These are phyloP conservation scores for Lophura swinhoii DNA, from an alignment of 2,797 vertebrate species.

Conservation along the genomic window DNA sequence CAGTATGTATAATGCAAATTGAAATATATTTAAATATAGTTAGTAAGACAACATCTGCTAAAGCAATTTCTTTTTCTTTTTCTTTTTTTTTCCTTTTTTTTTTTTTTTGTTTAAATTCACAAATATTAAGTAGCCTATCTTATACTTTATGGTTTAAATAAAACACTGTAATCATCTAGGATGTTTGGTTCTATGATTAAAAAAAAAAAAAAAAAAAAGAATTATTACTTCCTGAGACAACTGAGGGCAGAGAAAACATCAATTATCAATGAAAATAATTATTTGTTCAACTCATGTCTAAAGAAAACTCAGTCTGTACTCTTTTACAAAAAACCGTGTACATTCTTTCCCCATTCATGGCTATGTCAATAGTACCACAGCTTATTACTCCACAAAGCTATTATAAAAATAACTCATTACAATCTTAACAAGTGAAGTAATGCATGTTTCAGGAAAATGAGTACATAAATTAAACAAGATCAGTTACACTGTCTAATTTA, in stretches of 20 bases:
- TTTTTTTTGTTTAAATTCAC: background rate
- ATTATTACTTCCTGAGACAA: background rate
- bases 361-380: background rate
- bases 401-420: slow-evolving; percentile 39
- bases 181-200: background rate
- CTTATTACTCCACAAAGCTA: background rate
- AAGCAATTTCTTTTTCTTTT: background rate
- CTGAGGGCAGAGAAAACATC: background rate
- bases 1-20: background rate
- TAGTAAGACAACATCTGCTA: background rate
- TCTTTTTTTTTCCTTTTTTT: background rate
- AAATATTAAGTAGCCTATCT: background rate
- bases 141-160: background rate
- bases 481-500: background rate
- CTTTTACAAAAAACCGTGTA: background rate
- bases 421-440: background rate
- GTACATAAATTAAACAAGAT: slow-evolving; percentile 16
- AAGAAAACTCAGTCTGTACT: background rate
- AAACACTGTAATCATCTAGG: background rate
- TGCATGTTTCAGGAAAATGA: background rate
- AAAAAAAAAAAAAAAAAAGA: no score
- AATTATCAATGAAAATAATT: background rate
- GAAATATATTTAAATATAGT: background rate
- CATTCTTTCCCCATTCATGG: background rate
- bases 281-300: background rate